These are phyloP conservation scores for Cyanocitta stelleri DNA, from an alignment of 2,113 vertebrate species.

Conservation along the genomic window DNA sequence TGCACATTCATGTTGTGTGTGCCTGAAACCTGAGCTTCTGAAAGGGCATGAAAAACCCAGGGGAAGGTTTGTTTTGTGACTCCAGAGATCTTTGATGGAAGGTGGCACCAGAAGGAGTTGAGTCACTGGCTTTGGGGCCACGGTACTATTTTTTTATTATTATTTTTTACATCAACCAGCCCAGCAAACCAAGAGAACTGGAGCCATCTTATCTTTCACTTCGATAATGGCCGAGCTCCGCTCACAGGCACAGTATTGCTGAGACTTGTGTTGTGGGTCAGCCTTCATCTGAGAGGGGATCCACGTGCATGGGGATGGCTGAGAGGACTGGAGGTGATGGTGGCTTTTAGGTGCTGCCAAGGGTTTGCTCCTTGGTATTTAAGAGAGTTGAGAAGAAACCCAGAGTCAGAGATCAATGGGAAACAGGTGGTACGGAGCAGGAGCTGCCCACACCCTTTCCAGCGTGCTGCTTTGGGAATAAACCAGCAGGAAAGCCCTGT, in stretches of 20 bases:
- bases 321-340: not conserved
- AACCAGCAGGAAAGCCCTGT: not conserved
- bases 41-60: not conserved
- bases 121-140: not conserved
- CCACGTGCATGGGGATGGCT: not conserved
- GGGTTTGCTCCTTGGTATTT: not conserved
- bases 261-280: not conserved
- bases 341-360: not conserved
- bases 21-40: not conserved
- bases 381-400: not conserved
- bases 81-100: not conserved
- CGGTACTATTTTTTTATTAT: too few relatives aligned
- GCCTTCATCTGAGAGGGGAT: not conserved
- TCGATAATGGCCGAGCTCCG: not conserved
- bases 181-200: not conserved
- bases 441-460: not conserved
- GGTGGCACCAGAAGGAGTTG: not conserved
- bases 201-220: not conserved
- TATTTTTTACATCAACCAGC: not conserved
- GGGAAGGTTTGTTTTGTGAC: not conserved
- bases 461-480: not conserved
- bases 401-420: not conserved
- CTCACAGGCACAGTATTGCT: not conserved
- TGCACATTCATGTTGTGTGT: accelerated
- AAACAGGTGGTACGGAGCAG: not conserved